Conservation (phyloP, 2,113 vertebrate species). For the Pristiophorus japonicus region DNA sequence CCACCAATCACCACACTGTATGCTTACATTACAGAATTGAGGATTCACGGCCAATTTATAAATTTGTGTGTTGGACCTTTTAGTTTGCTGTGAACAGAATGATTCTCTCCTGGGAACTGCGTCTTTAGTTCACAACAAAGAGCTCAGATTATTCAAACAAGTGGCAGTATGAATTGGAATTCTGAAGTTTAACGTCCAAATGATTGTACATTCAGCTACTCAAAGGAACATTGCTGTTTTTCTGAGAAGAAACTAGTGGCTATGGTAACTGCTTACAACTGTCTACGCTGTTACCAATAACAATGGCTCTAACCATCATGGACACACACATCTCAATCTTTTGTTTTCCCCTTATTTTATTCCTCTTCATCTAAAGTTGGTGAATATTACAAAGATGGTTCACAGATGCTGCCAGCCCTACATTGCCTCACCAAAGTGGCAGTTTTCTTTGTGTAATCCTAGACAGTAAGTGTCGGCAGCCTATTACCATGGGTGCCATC, state of each 20-base stretch:
- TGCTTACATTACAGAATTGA: neutral
- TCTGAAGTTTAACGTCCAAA: neutral
- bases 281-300: neutral
- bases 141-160: constrained; percentile 11
- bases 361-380: neutral
- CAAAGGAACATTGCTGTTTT: neutral
- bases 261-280: neutral
- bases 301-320: neutral
- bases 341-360: neutral
- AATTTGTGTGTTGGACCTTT: neutral
- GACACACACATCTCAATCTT: neutral
- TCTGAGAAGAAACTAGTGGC: neutral
- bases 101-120: neutral
- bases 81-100: neutral
- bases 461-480: neutral
- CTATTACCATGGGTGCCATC: neutral
- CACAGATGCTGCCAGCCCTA: neutral
- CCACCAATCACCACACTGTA: neutral
- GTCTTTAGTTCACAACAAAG: neutral
- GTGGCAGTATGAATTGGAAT: neutral
- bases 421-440: neutral
- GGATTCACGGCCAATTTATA: constrained; percentile 3
- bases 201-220: neutral
- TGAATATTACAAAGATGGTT: neutral
- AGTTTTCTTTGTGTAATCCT: neutral